Evolutionary conservation across 2,113 vertebrate genomes (phyloP).

Genomic region (Malaclemys terrapin): DNA sequence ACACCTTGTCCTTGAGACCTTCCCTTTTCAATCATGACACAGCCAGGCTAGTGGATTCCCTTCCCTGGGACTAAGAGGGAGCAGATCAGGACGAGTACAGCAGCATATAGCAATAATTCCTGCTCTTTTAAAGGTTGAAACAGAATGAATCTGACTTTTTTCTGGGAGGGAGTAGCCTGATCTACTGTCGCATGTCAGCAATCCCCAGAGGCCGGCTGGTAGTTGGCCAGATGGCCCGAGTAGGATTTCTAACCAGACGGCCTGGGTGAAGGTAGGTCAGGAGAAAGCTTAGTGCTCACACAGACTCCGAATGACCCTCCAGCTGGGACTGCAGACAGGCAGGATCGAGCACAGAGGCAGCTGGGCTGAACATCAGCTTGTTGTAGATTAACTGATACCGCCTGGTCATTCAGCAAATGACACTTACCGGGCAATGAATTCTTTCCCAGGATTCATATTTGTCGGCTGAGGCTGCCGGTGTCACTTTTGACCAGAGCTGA

Average conservation of each 20-base stretch:
- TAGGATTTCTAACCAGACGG: background rate
- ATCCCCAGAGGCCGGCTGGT: background rate
- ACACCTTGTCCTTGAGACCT: background rate
- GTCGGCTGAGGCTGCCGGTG: background rate
- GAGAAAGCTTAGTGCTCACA: background rate
- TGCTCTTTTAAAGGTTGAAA: background rate
- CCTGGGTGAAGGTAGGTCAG: background rate
- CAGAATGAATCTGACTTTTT: background rate
- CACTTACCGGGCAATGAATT: background rate
- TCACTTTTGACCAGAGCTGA: background rate
- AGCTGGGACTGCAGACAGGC: background rate
- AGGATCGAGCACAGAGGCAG: background rate
- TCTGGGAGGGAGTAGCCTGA: background rate
- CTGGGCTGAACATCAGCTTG: background rate
- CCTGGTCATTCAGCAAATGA: background rate
- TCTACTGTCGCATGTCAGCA: background rate
- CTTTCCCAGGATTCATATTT: background rate
- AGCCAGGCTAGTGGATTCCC: accelerated
- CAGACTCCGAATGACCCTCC: background rate
- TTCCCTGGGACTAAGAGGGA: accelerated
- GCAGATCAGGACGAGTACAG: background rate
- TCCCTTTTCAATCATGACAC: background rate
- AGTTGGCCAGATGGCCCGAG: background rate
- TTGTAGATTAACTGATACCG: background rate
- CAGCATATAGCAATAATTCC: accelerated